Conservation (phyloP, 1,140 invertebrate species). For the Pachyrhynchus sulphureomaculatus region DNA sequence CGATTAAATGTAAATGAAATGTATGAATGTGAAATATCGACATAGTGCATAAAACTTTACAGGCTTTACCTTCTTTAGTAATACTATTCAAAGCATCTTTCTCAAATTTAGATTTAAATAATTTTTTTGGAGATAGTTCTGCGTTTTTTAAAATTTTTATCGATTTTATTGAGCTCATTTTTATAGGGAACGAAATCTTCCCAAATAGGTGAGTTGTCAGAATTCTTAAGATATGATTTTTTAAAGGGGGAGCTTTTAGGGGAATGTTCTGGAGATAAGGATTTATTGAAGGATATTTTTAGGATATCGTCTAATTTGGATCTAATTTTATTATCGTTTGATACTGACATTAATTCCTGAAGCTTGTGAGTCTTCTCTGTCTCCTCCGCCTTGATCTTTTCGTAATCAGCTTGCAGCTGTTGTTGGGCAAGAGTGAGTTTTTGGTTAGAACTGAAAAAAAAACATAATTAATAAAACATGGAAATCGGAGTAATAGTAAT, state of each 20-base stretch:
- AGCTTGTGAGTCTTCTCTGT: conserved; percentile 90
- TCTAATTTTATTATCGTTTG: conserved; percentile 25
- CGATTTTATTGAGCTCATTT: conserved; percentile 38
- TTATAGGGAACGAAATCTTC: conserved; percentile 48
- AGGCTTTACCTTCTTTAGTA: conserved; percentile 33
- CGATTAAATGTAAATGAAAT: conserved; percentile 61
- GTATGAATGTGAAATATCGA: conserved; percentile 60
- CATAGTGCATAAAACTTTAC: conserved; percentile 44
- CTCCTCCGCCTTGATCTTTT: conserved; percentile 93
- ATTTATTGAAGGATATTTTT: conserved; percentile 26
- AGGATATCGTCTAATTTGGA: conserved; percentile 13
- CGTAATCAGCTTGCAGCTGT: conserved; percentile 92
- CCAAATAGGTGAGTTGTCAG: conserved; percentile 38
- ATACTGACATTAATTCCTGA: conserved; percentile 87
- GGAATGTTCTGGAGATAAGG: background rate
- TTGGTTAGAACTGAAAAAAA: conserved; percentile 78
- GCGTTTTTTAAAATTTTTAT: conserved; percentile 24
- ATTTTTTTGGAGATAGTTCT: conserved; percentile 17
- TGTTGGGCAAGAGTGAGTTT: conserved; percentile 90
- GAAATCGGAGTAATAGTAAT: too few species aligned
- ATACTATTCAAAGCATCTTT: conserved; percentile 47
- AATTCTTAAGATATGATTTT: conserved; percentile 10
- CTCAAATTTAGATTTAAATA: conserved; percentile 33
- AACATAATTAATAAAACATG: background rate
- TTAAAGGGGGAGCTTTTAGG: conserved; percentile 14